A percentile compares a stretch with the other conserved stretches of the same genome.
Conservation (phyloP, 2,888 invertebrate genomes). For the Mesorhabditis spiculigera region DNA sequence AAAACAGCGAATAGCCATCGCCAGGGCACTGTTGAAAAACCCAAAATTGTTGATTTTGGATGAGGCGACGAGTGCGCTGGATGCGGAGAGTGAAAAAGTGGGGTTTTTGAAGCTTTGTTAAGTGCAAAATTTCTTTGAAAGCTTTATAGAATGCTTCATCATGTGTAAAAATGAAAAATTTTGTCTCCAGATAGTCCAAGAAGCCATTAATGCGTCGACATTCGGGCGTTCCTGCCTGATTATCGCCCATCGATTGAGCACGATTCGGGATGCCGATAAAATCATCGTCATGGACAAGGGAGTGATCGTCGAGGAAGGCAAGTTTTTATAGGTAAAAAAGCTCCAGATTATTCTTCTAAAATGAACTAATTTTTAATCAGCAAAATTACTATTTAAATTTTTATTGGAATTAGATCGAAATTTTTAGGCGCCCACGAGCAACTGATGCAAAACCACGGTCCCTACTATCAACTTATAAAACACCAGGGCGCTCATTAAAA, state of each 20-base stretch:
- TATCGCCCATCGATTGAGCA: background rate
- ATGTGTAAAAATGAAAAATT: background rate
- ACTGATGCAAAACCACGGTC: background rate
- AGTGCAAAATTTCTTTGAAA: background rate
- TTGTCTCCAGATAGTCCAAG: background rate
- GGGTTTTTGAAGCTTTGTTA: background rate
- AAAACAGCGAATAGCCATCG: slow-evolving; percentile 28
- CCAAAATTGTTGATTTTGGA: slow-evolving; percentile 25
- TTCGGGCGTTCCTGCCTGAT: background rate
- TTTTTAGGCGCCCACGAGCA: background rate
- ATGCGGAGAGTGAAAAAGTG: slow-evolving; percentile 16
- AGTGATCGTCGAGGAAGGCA: background rate
- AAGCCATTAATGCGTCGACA: background rate
- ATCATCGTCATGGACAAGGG: background rate
- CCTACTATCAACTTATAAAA: background rate
- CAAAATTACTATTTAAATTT: no score
- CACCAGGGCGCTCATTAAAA: no score
- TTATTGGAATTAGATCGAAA: background rate
- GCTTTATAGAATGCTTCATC: background rate
- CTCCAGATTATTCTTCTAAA: no score
- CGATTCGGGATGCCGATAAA: background rate
- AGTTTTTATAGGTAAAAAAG: no score
- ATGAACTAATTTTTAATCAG: no score
- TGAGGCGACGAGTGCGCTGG: slow-evolving; percentile 26
- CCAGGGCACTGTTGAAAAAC: slow-evolving; percentile 19